Conservation (phyloP, 2,888 invertebrate species). For the Trileptium ribeirensis region DNA sequence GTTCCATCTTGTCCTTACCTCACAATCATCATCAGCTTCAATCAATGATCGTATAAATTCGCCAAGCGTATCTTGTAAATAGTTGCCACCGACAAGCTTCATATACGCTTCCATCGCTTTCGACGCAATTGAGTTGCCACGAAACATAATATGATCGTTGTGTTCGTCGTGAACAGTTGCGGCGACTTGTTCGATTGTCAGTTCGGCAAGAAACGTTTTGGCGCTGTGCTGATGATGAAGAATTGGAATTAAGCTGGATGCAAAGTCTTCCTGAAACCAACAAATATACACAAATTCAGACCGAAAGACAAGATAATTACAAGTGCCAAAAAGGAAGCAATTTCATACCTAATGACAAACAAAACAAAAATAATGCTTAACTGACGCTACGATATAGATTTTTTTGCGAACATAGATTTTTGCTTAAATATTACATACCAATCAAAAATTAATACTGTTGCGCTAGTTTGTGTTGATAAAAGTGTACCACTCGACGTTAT, state of each 20-base stretch:
- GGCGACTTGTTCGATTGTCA: conserved; percentile 79
- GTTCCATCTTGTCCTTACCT: conserved; percentile 52
- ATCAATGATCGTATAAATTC: conserved; percentile 61
- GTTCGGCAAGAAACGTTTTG: conserved; percentile 60
- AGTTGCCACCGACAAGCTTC: conserved; percentile 80
- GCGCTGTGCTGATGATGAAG: conserved; percentile 77
- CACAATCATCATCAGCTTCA: conserved; percentile 58
- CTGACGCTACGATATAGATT: too few species aligned
- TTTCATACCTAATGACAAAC: too few species aligned
- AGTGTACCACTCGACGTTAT: too few species aligned
- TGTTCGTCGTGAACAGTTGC: conserved; percentile 67
- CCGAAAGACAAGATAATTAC: too few species aligned
- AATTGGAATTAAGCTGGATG: conserved; percentile 75
- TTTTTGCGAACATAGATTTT: too few species aligned
- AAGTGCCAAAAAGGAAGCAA: too few species aligned
- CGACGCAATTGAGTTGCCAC: conserved; percentile 88
- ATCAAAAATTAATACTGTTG: too few species aligned
- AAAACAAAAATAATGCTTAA: too few species aligned
- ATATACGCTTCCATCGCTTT: conserved; percentile 94
- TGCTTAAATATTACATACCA: too few species aligned
- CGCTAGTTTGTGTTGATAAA: too few species aligned
- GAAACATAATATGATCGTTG: conserved; percentile 83
- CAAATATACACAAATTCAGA: too few species aligned
- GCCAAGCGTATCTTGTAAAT: conserved; percentile 77
- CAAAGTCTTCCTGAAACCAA: conserved; percentile 76